Base-by-base conservation (phyloP, 2,888 invertebrate species). In the Empis stercorea region DNA sequence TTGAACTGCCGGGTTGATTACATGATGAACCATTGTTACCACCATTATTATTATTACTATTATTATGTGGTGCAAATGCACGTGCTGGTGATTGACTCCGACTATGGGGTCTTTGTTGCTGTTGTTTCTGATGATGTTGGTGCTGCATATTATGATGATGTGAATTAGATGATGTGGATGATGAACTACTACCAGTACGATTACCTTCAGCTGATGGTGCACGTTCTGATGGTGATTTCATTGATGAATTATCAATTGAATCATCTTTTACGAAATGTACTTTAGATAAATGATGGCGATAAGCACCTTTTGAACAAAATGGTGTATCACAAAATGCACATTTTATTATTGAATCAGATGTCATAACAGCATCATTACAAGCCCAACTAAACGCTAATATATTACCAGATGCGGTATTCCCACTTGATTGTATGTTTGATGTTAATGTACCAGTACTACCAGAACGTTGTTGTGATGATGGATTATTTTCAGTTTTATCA, bases 241-340 rank as follows among this genome's bases (percentile, higher is more conserved):
- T 48, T 48, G 10, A 46, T 40, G 10, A 46, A 13, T 34, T 50
- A 50, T n/a, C 34, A 16, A 85, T 76, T 30, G 83, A 82, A n/a
- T 87, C 87, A 61, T 92, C 92, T 66, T 92, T 92, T 49, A 92
- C 88, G 65, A 93, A 92, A 68, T 93, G 93, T 83, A 91, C 89
- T 71, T 93, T 93, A 43, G 91, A 93, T 59, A 95, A 73, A 63
- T 96, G 96, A 69, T 95, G 95, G 60, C 96, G 79, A 71, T 94
- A 95, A 11, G 95, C 94, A 46, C 94, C 95, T 71, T 94, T 95
- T 37, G 95, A 94, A 56, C 92, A 89, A 68, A 95, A 95, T 23
- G 92, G 91, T 20, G 92, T 92, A 70, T 93, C 93, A 73, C 93
- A 93, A 62, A 91, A 86, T 46, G 92, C 89, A 71, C 93, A 93